Conservation (phyloP, 1,140 invertebrate genomes). For the Dermatophagoides farinae region DNA sequence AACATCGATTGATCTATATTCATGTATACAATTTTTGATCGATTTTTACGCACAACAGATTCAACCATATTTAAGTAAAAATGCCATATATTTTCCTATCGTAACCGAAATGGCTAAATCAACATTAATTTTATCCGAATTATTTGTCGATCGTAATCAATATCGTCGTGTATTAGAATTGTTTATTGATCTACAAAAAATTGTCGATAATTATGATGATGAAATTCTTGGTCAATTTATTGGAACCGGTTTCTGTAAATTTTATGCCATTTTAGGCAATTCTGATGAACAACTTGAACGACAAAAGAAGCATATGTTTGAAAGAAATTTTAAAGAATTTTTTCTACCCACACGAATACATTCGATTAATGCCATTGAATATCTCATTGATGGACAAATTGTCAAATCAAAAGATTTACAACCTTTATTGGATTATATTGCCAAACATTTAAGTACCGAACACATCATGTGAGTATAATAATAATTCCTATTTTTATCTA, state of each 20-base stretch:
- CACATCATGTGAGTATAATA: background rate
- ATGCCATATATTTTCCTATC: slow-evolving; percentile 37
- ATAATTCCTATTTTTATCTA: too few relatives aligned
- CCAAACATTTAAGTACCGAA: slow-evolving; percentile 5
- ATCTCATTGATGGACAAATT: slow-evolving; percentile 40
- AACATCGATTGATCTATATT: slow-evolving; percentile 47
- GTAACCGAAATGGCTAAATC: slow-evolving; percentile 45
- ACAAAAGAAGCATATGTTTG: slow-evolving; percentile 38
- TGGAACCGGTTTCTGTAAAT: slow-evolving; percentile 43
- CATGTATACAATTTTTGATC: slow-evolving; percentile 61
- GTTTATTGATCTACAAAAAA: slow-evolving; percentile 39
- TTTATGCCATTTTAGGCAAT: slow-evolving; percentile 38
- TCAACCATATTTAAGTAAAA: background rate
- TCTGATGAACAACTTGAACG: slow-evolving; percentile 27
- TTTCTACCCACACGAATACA: slow-evolving; percentile 43
- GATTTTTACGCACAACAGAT: slow-evolving; percentile 46
- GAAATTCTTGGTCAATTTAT: slow-evolving; percentile 47
- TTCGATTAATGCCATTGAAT: slow-evolving; percentile 49
- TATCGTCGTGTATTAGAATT: slow-evolving; percentile 50
- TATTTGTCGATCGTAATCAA: slow-evolving; percentile 45
- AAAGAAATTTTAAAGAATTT: slow-evolving; percentile 38
- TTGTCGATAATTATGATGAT: slow-evolving; percentile 39
- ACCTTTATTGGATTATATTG: slow-evolving; percentile 1
- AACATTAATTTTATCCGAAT: slow-evolving; percentile 39
- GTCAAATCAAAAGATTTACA: background rate